Percentiles rank a stretch among this genome's conserved stretches.
Conservation (phyloP, 2,888 invertebrate genomes). For the Frankliniella intonsa region DNA sequence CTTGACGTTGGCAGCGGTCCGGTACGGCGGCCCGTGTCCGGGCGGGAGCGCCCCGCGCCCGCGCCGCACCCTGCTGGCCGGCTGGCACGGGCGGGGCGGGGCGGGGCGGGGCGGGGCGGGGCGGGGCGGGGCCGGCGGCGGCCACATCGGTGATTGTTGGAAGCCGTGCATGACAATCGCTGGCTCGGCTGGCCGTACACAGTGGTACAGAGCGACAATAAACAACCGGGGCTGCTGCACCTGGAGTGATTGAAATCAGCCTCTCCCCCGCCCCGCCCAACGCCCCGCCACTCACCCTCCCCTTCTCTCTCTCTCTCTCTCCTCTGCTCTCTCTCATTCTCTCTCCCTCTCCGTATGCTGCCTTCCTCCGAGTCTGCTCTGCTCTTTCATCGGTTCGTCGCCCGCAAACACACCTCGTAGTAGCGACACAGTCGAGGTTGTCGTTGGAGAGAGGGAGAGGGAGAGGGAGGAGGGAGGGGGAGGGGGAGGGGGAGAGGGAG, state of each 20-base stretch:
- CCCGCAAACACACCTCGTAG: not conserved
- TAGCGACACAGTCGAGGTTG: too few relatives aligned
- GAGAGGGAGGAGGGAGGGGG: not conserved
- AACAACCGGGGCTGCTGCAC: not conserved
- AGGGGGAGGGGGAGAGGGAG: not conserved
- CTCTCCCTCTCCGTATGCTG: not conserved
- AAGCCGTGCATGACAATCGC: constrained; percentile 21
- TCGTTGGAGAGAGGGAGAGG: not conserved
- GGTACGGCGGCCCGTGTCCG: too few relatives aligned
- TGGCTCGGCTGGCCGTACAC: not conserved
- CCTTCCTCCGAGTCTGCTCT: too few relatives aligned
- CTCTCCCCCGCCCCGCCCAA: not conserved
- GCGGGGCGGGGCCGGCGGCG: not conserved
- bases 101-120: not conserved
- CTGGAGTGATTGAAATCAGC: constrained; percentile 15
- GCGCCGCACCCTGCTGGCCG: too few relatives aligned
- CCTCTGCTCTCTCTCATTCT: not conserved
- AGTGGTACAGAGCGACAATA: not conserved
- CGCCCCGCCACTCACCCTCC: not conserved
- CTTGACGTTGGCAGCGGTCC: too few relatives aligned
- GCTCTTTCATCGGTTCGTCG: too few relatives aligned
- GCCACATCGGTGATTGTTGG: constrained; percentile 8
- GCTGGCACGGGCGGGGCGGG: not conserved
- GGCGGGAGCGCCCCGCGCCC: too few relatives aligned
- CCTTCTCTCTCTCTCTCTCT: not conserved